These are phyloP conservation scores for Noctua comes DNA, from an alignment of 2,888 invertebrate species.

Conservation along the genomic window DNA sequence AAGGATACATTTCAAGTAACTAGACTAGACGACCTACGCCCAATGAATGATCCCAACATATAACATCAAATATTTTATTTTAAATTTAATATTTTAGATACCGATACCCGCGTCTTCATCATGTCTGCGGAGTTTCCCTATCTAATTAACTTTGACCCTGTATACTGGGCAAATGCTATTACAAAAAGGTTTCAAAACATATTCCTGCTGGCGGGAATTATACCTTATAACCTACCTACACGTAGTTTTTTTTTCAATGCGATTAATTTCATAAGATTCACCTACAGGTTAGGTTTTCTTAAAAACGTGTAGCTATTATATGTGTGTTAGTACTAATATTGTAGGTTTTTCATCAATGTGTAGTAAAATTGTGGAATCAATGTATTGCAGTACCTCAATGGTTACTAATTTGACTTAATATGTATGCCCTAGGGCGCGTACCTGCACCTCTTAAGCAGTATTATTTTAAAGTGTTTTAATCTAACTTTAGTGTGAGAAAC, in stretches of 20 bases:
- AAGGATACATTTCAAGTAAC: neutral
- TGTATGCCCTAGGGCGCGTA: neutral
- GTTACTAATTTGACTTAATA: neutral
- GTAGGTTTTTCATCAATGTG: slow-evolving; percentile 55
- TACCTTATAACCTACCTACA: slow-evolving; percentile 3
- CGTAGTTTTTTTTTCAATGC: slow-evolving; percentile 40
- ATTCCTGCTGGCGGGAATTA: slow-evolving; percentile 62
- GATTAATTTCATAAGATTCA: slow-evolving; percentile 13
- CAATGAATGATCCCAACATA: too few species aligned
- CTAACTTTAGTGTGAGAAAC: neutral
- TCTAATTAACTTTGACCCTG: neutral
- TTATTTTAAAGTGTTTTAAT: neutral
- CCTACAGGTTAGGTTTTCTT: slow-evolving; percentile 53
- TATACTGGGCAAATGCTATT: slow-evolving; percentile 32
- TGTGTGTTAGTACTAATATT: slow-evolving; percentile 46
- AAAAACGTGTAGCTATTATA: slow-evolving; percentile 31
- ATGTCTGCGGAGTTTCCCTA: neutral
- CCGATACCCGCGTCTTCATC: neutral
- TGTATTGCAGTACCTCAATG: slow-evolving; percentile 18
- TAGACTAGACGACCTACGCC: neutral
- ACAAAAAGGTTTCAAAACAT: neutral
- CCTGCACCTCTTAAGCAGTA: neutral
- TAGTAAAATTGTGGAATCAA: slow-evolving; percentile 9
- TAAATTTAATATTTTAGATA: neutral
- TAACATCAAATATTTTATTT: neutral